A percentile compares a stretch with the other conserved stretches of the same genome.
These are phyloP conservation scores for Sebastes alutus DNA, from an alignment of 2,797 vertebrate species.

Conservation along the genomic window DNA sequence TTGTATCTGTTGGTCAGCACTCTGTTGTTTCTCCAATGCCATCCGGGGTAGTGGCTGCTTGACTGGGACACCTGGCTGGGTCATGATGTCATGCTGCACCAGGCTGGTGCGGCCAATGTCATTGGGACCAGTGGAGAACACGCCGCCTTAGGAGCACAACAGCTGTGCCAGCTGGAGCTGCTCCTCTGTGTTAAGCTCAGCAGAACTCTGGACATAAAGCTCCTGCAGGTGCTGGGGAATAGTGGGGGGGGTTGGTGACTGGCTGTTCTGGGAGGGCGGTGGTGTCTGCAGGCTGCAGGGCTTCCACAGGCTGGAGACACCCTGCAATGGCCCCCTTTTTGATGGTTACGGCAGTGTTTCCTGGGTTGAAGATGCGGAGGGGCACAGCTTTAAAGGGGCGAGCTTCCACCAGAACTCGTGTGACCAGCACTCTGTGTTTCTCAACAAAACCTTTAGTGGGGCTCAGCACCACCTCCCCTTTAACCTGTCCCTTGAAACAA, in stretches of 20 bases:
- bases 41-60: not conserved
- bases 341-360: not conserved
- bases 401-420: not conserved
- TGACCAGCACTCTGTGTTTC: not conserved
- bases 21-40: constrained; percentile 11
- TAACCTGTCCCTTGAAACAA: not conserved
- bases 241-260: too few relatives aligned
- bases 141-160: too few relatives aligned
- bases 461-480: constrained; percentile 6
- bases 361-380: constrained; percentile 26
- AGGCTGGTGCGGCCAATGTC: too few relatives aligned
- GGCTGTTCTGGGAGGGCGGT: too few relatives aligned
- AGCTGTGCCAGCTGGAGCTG: constrained; percentile 34
- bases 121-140: not conserved
- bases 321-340: not conserved
- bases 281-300: too few relatives aligned
- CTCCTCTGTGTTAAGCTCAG: not conserved
- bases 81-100: too few relatives aligned
- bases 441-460: constrained; percentile 38
- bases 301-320: too few relatives aligned
- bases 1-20: constrained; percentile 19
- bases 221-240: too few relatives aligned
- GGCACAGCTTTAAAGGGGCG: not conserved
- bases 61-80: too few relatives aligned
- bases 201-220: too few relatives aligned